Base-by-base conservation (phyloP, 2,797 vertebrate genomes). In the Manis crassicaudata region DNA sequence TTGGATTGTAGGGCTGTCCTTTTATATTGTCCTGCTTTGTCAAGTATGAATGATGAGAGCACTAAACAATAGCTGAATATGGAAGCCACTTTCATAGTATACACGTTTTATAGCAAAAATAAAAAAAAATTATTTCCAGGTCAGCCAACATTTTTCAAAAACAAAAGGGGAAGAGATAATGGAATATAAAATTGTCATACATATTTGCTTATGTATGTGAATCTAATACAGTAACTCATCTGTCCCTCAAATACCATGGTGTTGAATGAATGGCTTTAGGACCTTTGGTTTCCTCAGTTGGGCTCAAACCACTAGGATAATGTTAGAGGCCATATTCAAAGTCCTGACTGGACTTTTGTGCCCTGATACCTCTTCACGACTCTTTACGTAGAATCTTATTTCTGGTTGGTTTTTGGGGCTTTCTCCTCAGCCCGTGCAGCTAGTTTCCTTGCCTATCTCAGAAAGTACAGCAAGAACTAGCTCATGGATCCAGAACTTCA, bases 161-260 rank as follows among this genome's bases (percentile, higher is more conserved):
- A 67, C 35, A 82, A 96, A 95, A 95, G 75, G 82, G 70, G 77
- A 89, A 97, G 96, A 90, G 96, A 95, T 97, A 98, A 98, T 97
- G 88, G 97, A 97, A 97, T 97, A 98, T 97, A 98, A 97, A 98
- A 96, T 93, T 98, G 97, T 98, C 98, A 90, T 97, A 97, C 97
- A 70, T 97, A 97, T 97, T 98, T 95, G 79, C 97, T 98, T 98
- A 92, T 84, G 93, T 82, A 96, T 98, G 96, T 98, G 97, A 98
- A 97, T 97, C 97, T 98, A 97, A 98, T 96, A 76, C 88, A 97
- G 96, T 98, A 98, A 98, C 97, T 98, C 94, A 93, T 95, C 97
- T 97, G 94, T 98, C 98, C 97, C 98, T 98, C 94, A 90, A 97
- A 92, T 98, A 97, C 98, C 96, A 79, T 97, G 94, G 96, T 60